These are phyloP conservation scores for Drosophila emarginata DNA, from an alignment of 2,888 invertebrate genomes.

Conservation along the genomic window DNA sequence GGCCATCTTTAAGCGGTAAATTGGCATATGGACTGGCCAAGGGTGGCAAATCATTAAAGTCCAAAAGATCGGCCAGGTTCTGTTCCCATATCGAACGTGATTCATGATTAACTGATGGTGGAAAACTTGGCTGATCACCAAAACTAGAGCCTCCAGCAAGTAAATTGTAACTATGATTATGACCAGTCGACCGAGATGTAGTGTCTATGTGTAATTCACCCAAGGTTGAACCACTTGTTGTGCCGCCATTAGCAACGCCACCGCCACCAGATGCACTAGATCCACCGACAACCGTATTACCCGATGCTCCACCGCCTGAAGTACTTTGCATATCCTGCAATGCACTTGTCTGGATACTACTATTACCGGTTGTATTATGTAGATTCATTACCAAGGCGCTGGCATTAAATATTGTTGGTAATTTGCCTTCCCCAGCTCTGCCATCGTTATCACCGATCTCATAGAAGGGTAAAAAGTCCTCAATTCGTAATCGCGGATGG, in stretches of 20 bases:
- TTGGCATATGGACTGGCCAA: conserved; percentile 71
- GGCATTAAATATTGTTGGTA: conserved; percentile 82
- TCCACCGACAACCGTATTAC: conserved; percentile 27
- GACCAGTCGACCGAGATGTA: conserved; percentile 35
- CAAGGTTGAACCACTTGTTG: conserved; percentile 42
- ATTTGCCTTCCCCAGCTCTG: conserved; percentile 40
- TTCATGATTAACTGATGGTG: conserved; percentile 80
- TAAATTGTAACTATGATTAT: conserved; percentile 23
- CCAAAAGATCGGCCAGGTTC: conserved; percentile 85
- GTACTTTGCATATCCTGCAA: conserved; percentile 74
- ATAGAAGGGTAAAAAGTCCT: conserved; percentile 84
- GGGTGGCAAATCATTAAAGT: conserved; percentile 82
- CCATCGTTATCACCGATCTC: conserved; percentile 67
- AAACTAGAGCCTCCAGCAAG: conserved; percentile 19
- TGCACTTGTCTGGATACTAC: conserved; percentile 76
- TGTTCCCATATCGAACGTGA: conserved; percentile 84
- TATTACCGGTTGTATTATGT: conserved; percentile 74
- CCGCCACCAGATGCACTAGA: conserved; percentile 6
- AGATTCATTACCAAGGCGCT: conserved; percentile 86
- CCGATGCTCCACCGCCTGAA: conserved; percentile 31
- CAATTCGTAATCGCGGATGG: conserved; percentile 82
- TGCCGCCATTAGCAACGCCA: conserved; percentile 6
- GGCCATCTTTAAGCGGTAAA: conserved; percentile 82
- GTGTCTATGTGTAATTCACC: conserved; percentile 65
- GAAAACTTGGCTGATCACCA: conserved; percentile 71